Evolutionary conservation across 2,888 invertebrate genomes (phyloP), one percentile per base, ranked within the genome.

Genomic region (Eustalomyia histrio): DNA sequence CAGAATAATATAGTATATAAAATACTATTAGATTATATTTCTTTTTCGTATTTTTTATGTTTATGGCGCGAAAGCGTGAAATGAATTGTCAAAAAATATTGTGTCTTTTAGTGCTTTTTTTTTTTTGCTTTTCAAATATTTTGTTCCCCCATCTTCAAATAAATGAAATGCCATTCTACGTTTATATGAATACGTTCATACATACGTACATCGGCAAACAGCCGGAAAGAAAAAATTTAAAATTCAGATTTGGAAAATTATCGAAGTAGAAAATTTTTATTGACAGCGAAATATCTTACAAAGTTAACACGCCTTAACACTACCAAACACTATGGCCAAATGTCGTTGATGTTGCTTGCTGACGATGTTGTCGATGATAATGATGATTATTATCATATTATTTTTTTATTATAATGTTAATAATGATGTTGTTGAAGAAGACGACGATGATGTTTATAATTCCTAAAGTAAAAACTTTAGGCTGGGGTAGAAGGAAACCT

Each of bases 261-360:
- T 81, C 78, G 81, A 78, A 78, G 81, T 43, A 63, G 81, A 81
- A 81, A 81, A 81, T 81, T 78, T 81, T 81, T 81, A 81, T 81
- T 81, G 81, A 81, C 81, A 81, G 78, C 74, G 61, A 78, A 78
- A 81, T 78, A 78, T 81, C 74, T 71, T 64, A 57, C 71, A 78
- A 71, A 78, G 65, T 81, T 81, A 81, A 81, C 81, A 81, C 74
- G 81, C 74, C 81, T 78, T 81, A 81, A 78, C 78, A 81, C 78
- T 74, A 67, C 61, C 78, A 63, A 78, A 81, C 35, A 75, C 58
- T 75, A 47, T 68, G 78, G 72, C 78, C 78, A 68, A 67, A 73
- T 72, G 60, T 78, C 60, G 55, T 35, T 17, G 33, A 21, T 47
- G n/a, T 57, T 50, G 24, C 10, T 1, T 21, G 21, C 5, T 39